Base-by-base conservation (phyloP, 2,888 invertebrate species). In the Drosophila gaucha region DNA sequence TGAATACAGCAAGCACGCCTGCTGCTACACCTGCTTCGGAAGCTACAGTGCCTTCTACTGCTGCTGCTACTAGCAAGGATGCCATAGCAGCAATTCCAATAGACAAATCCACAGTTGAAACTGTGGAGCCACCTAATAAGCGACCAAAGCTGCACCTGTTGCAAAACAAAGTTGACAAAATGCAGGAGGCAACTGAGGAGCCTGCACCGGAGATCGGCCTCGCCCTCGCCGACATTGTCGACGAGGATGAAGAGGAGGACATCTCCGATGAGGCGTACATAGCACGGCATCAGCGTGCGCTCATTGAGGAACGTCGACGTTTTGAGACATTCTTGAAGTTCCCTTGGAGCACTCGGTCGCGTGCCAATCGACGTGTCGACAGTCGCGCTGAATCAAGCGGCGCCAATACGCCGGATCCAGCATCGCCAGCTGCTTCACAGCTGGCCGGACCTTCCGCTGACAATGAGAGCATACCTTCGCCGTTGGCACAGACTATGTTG, bases 261-360 rank as follows among this genome's bases (percentile, higher is more conserved):
- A 92, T 96, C 63, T 95, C 96, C 0, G 97, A 97, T 64, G 94
- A 95, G 63, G 93, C 95, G 0, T 94, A 95, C 78, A 90, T 93
- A 3, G 90, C 92, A 38, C 94, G 98, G 2, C 98, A 98, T 91
- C 94, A 94, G 49, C 94, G 95, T 70, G 91, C 91, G 6, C 75
- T 91, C 10, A 52, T 87, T 10, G 96, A 96, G 74, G 98, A 98
- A 92, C 95, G 95, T 69, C 95, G 95, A 86, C 95, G 96, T 76
- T 92, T 92, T 60, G 90, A 91, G 79, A 90, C 92, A 2, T 92
- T 88, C 67, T 78, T 92, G 10, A 92, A 92, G 73, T 92, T 91
- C 54, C 92, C 92, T 1, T 91, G 90, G 86, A 91, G 90, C 62
- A 92, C 93, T 31, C 87, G 92, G 38, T 92, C 94, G 31, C 93